Percentiles rank a stretch among this genome's conserved stretches.
phyloP scores from a whole-genome alignment of 2,888 invertebrate genomes.

The Eustalomyia histrio region DNA sequence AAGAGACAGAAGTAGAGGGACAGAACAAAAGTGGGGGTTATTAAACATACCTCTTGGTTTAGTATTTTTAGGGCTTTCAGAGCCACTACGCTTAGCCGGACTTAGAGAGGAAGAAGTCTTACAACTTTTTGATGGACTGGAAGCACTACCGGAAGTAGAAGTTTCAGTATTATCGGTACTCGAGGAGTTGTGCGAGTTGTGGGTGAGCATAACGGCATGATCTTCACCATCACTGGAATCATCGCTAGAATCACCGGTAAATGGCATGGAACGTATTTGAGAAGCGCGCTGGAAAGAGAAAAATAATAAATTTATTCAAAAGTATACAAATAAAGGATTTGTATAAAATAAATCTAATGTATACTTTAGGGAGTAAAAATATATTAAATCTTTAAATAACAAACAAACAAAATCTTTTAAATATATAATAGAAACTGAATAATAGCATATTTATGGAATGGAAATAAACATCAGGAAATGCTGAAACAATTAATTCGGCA shows the following conservation, averaged over 20 bases:
- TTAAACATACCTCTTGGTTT: slow-evolving; percentile 86
- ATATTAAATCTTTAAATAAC: not conserved
- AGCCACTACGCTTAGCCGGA: slow-evolving; percentile 91
- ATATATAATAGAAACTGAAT: too few relatives aligned
- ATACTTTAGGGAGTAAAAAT: not conserved
- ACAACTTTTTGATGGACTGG: slow-evolving; percentile 91
- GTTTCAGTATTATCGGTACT: slow-evolving; percentile 83
- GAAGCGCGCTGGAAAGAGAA: slow-evolving; percentile 86
- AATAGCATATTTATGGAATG: too few relatives aligned
- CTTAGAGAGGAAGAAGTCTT: slow-evolving; percentile 92
- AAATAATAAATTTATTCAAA: slow-evolving; percentile 25
- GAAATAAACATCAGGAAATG: too few relatives aligned
- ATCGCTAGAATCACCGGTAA: slow-evolving; percentile 96
- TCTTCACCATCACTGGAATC: slow-evolving; percentile 97
- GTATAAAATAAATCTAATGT: not conserved
- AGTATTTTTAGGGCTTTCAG: slow-evolving; percentile 87
- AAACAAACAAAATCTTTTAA: too few relatives aligned
- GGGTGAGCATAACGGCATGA: slow-evolving; percentile 79
- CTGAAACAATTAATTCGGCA: too few relatives aligned
- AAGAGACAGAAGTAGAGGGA: not conserved
- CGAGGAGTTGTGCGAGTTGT: slow-evolving; percentile 79
- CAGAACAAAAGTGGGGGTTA: not conserved
- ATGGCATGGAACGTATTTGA: slow-evolving; percentile 97
- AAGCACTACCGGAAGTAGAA: slow-evolving; percentile 83
- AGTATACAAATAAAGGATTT: not conserved